Base-by-base conservation (phyloP, 2,113 vertebrate species). In the Nyctibius bracteatus region DNA sequence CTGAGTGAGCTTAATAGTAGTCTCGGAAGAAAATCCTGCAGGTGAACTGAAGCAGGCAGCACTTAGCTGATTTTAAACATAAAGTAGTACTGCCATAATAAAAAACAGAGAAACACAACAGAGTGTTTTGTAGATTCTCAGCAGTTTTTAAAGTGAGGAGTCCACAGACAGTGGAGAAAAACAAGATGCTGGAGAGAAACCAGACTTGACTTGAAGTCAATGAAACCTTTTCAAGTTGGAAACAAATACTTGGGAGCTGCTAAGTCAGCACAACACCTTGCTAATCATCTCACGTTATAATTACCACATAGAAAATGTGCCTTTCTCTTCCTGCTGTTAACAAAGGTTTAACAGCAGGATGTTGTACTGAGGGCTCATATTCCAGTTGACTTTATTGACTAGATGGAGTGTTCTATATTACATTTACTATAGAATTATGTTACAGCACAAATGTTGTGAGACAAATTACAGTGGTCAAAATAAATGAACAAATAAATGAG, bases 401-500 rank as follows among this genome's bases (percentile, higher is more conserved):
- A 23, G 6, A 30, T 51, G 89, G 55, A 68, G 31, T 24, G 14
- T 70, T 62, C 71, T 33, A 0, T 67, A 20, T 73, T 71, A 37
- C 35, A 17, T 41, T 74, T 59, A 22, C 72, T 46, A 1, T 4
- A 23, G 80, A 82, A 82, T 86, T 62, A 39, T 33, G 41, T 51
- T 86, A 55, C 52, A 78, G 47, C 58, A 41, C 82, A 81, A 94
- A 92, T 63, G 86, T 61, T 91, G 55, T 63, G 72, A 71, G 94
- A 84, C 80, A 88, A 93, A 96, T 96, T 66, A 55, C 17, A 46
- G 57, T 49, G 65, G 82, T 93, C 86, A 94, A 73, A 97, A 77
- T 66, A 82, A 95, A 86, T 0, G 37, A 74, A 43, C 30, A 35
- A 83, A 74, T 51, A 71, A 90, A 86, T 35, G 65, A 88, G 61